Conservation (phyloP, 1,140 invertebrate species). For the Pygmarrhopalites habei region DNA sequence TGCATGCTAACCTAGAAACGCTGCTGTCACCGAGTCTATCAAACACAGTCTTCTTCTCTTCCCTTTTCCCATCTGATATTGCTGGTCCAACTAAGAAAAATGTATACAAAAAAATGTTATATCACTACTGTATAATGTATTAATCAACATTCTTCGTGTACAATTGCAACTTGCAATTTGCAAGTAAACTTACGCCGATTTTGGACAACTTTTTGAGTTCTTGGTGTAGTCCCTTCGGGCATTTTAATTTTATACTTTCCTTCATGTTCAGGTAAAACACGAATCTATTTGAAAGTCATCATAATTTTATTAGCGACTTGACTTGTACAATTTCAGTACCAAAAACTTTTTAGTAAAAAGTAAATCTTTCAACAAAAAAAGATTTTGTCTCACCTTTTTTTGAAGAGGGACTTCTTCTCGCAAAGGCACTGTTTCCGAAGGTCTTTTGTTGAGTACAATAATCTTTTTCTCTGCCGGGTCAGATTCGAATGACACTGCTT, state of each 20-base stretch:
- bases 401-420: conserved; percentile 41
- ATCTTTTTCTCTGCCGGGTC: conserved; percentile 15
- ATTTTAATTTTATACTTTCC: conserved; percentile 48
- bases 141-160: background rate
- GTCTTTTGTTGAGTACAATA: conserved; percentile 13
- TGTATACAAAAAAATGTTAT: background rate
- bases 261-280: conserved; percentile 46
- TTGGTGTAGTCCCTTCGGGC: conserved; percentile 44
- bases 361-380: too few species aligned
- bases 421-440: background rate
- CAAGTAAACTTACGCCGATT: conserved; percentile 36
- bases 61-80: background rate
- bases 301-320: too few species aligned
- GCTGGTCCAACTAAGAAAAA: background rate
- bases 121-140: too few species aligned
- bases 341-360: too few species aligned
- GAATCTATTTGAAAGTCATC: too few species aligned
- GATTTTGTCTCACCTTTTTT: too few species aligned
- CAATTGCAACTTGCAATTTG: conserved; percentile 4
- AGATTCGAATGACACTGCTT: background rate
- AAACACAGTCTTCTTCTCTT: conserved; percentile 40
- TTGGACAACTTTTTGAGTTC: conserved; percentile 45
- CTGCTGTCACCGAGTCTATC: conserved; percentile 41
- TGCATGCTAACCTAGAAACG: conserved; percentile 11
- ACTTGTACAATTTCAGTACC: too few species aligned